A percentile compares a stretch with the other conserved stretches of the same genome.
These are phyloP conservation scores for Struthio camelus DNA, from an alignment of 2,113 vertebrate genomes.

Conservation along the genomic window DNA sequence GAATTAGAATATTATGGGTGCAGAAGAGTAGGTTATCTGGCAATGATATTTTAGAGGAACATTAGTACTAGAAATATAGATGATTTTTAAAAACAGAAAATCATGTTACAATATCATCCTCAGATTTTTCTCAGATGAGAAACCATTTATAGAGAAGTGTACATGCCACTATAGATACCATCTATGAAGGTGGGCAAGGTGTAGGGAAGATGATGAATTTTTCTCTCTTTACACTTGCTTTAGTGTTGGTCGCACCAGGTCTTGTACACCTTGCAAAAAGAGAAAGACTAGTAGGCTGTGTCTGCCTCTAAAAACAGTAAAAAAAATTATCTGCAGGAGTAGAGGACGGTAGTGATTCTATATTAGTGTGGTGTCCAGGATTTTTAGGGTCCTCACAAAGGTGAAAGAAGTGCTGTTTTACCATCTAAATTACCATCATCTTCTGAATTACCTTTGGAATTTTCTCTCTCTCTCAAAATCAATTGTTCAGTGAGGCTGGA, in stretches of 20 bases:
- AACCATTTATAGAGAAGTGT: background rate
- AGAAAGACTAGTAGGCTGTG: background rate
- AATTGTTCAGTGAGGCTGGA: background rate
- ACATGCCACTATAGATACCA: accelerated
- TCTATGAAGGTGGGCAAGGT: background rate
- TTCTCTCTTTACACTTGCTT: background rate
- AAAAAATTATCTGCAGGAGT: background rate
- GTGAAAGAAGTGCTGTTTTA: background rate
- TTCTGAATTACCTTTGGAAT: background rate
- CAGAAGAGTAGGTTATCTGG: background rate
- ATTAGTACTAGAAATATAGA: background rate
- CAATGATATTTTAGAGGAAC: background rate
- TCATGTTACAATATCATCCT: background rate
- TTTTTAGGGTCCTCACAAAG: background rate
- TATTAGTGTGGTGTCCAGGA: background rate
- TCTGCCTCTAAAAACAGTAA: background rate
- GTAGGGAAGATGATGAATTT: accelerated
- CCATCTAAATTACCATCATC: background rate
- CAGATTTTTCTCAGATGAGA: background rate
- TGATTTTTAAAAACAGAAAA: background rate
- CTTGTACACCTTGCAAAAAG: background rate
- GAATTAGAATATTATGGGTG: background rate
- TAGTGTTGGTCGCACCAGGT: background rate
- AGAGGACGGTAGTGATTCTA: background rate
- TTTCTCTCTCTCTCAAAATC: background rate